A percentile compares a stretch with the other conserved stretches of the same genome.
Conservation (phyloP, 2,797 vertebrate species). For the Pyrocephalus nanus region DNA sequence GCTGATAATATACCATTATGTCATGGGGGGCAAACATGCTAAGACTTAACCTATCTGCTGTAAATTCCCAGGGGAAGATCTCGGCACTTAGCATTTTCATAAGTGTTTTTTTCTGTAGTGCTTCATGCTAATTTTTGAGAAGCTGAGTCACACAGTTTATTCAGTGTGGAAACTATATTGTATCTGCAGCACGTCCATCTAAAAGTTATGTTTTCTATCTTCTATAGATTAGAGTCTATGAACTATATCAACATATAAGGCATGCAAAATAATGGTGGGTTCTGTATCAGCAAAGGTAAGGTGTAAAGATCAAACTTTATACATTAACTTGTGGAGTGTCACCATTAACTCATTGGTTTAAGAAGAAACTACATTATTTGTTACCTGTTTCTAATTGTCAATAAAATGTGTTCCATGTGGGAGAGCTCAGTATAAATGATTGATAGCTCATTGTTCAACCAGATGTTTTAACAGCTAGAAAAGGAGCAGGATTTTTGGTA, state of each 20-base stretch:
- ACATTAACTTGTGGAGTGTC: neutral
- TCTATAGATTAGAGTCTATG: neutral
- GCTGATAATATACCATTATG: neutral
- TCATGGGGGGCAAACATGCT: neutral
- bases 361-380: neutral
- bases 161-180: neutral
- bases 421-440: neutral
- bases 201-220: neutral
- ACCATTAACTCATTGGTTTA: neutral
- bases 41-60: neutral
- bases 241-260: neutral
- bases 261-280: neutral
- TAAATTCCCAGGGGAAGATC: neutral
- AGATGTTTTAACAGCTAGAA: neutral
- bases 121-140: neutral
- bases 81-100: neutral
- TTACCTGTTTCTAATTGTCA: neutral
- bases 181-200: neutral
- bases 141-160: neutral
- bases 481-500: neutral
- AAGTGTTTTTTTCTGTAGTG: neutral
- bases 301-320: neutral
- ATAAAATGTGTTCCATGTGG: neutral
- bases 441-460: neutral
- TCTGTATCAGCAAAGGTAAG: neutral